Evolutionary conservation across 92 coral and sea anemone species (phyloP), one percentile per base, ranked within the genome.

Genomic region (Bergia puertoricense): DNA sequence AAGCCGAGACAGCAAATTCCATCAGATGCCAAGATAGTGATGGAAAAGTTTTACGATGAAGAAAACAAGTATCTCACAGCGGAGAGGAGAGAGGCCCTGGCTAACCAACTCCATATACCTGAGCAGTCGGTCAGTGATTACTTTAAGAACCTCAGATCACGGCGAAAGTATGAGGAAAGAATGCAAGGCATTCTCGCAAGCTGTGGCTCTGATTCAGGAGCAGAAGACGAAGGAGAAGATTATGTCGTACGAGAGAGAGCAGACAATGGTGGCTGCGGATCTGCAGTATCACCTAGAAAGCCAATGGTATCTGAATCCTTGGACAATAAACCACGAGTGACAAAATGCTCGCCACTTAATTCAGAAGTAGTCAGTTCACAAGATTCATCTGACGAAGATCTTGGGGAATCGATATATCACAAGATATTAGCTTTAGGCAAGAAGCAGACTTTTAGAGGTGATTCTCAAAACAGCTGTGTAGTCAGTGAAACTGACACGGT

Each of bases 91-190:
- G 91, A 92, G 66, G 45, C 36, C 0, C 46, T 92, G 39, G 93
- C 89, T 7, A 79, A 46, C 50, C 91, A 87, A 41, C 81, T 79
- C 16, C 88, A 62, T 51, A 90, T 90, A 43, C 93, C 94, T 20
- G 91, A 92, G 79, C 93, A 90, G 84, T 86, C 92, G 71, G 89
- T 90, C 67, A 88, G 93, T 39, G 94, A 92, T 85, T 92, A 50
- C 93, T 92, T 90, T 72, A 92, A 92, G 91, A 92, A 90, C 80
- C 81, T 92, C 40, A 75, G 90, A 45, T 92, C 92, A 22, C 86
- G 88, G 44, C 90, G 88, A 79, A 90, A 90, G 62, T 78, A 87
- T 5, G 93, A 90, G 65, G 93, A 92, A 37, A 62, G 85, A 46
- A 79, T 71, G 48, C 87, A 72, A 16, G 77, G 79, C 71, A 37